These are phyloP conservation scores for Odontophorus gujanensis DNA, from an alignment of 2,113 vertebrate species.

Conservation along the genomic window DNA sequence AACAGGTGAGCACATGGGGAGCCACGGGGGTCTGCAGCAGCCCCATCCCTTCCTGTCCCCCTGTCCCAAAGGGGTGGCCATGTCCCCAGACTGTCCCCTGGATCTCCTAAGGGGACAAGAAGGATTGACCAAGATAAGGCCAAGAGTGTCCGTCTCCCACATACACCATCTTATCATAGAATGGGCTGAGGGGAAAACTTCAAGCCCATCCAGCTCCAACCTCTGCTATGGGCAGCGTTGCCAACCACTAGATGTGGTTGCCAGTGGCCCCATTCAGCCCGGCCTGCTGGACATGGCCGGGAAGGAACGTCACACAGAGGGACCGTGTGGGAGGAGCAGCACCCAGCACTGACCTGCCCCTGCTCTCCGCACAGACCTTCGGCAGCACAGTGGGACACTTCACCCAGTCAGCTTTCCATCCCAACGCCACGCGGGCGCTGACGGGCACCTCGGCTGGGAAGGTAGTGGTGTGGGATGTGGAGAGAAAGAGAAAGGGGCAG, in stretches of 20 bases:
- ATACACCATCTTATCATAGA: neutral
- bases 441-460: constrained; percentile 80
- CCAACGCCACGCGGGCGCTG: constrained; percentile 73
- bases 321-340: neutral
- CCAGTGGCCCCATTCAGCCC: neutral
- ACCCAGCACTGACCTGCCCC: rapidly evolving
- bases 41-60: neutral
- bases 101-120: neutral
- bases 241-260: neutral
- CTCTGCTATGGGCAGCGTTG: neutral
- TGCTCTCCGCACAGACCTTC: constrained; percentile 74
- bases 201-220: neutral
- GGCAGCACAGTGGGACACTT: constrained; percentile 75
- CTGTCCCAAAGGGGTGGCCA: neutral
- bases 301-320: neutral
- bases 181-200: neutral
- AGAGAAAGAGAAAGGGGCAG: neutral
- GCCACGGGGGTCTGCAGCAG: neutral
- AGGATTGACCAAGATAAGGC: neutral
- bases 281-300: neutral
- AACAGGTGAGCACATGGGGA: constrained; percentile 73
- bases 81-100: rapidly evolving
- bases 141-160: neutral
- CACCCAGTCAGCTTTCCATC: constrained; percentile 86
- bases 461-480: constrained; percentile 84